A percentile compares a stretch with the other conserved stretches of the same genome.
These are phyloP conservation scores for Staurois parvus DNA, from an alignment of 2,797 vertebrate species.

Conservation along the genomic window DNA sequence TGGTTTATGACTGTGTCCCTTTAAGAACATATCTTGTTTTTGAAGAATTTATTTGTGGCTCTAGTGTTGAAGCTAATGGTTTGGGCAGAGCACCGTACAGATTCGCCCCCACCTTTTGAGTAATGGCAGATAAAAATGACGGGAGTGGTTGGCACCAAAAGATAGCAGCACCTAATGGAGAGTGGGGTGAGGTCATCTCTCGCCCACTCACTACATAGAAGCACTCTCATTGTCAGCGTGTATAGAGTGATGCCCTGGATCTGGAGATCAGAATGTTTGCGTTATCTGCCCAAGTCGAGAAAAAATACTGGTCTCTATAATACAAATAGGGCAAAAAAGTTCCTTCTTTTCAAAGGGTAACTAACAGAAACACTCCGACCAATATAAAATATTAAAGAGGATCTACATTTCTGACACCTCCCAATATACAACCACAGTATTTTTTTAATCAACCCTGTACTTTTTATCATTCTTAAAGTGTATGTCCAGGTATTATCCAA, in stretches of 20 bases:
- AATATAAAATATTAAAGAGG: too few relatives aligned
- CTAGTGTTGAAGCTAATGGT: background rate
- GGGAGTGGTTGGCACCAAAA: background rate
- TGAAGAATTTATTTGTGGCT: background rate
- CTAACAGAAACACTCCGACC: too few relatives aligned
- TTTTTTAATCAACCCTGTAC: too few relatives aligned
- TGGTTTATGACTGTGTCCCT: background rate
- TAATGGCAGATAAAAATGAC: slow-evolving; percentile 17
- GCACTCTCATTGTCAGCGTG: background rate
- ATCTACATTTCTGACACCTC: too few relatives aligned
- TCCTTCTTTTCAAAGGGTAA: too few relatives aligned
- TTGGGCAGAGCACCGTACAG: background rate
- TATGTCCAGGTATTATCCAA: too few relatives aligned
- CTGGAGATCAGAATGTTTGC: background rate
- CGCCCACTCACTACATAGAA: background rate
- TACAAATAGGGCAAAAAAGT: too few relatives aligned
- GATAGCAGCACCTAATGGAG: background rate
- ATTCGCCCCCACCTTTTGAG: background rate
- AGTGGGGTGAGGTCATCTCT: background rate
- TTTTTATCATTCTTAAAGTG: too few relatives aligned
- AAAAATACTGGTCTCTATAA: too few relatives aligned
- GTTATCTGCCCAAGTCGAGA: too few relatives aligned
- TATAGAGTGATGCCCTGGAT: background rate
- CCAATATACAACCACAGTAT: too few relatives aligned
- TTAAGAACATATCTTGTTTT: background rate